Evolutionary conservation across 2,797 vertebrate genomes (phyloP).

Genomic region (Arrhamphus sclerolepis): DNA sequence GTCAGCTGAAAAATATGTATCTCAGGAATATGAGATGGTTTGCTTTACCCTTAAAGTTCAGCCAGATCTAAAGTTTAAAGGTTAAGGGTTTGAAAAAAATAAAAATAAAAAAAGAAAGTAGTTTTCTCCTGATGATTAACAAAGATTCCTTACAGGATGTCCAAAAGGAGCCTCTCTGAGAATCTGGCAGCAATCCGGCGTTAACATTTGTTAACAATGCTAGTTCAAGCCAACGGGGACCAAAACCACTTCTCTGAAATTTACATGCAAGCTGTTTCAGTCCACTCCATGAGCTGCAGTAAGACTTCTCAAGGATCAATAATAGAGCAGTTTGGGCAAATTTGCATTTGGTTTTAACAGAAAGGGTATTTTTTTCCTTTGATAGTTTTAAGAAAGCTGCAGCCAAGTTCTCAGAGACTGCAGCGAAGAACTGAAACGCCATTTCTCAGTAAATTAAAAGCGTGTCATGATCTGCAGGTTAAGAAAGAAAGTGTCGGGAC

Average conservation of each 20-base stretch:
- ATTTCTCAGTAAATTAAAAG: too few relatives aligned
- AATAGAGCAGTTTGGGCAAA: conserved; percentile 40
- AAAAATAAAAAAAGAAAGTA: too few relatives aligned
- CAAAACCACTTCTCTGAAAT: conserved; percentile 50
- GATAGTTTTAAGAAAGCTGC: conserved; percentile 21
- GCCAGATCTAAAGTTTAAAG: conserved; percentile 44
- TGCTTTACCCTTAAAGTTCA: background rate
- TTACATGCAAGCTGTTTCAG: conserved; percentile 48
- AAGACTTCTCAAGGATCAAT: conserved; percentile 35
- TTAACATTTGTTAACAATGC: conserved; percentile 57
- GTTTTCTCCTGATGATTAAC: conserved; percentile 40
- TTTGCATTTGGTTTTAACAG: conserved; percentile 57
- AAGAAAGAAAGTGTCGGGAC: too few relatives aligned
- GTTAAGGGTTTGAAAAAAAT: conserved; percentile 35
- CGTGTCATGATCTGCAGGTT: too few relatives aligned
- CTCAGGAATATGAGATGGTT: too few relatives aligned
- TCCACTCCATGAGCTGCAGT: conserved; percentile 34
- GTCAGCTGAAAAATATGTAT: background rate
- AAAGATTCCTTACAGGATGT: conserved; percentile 34
- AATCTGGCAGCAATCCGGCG: conserved; percentile 37
- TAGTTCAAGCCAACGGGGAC: conserved; percentile 49
- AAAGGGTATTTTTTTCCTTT: conserved; percentile 39
- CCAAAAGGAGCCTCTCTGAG: conserved; percentile 41
- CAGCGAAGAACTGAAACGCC: background rate
- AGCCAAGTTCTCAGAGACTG: conserved; percentile 25